A percentile compares a stretch with the other conserved stretches of the same genome.
These are phyloP conservation scores for Lamprologus speciosus DNA, from an alignment of 2,113 vertebrate genomes.

Conservation along the genomic window DNA sequence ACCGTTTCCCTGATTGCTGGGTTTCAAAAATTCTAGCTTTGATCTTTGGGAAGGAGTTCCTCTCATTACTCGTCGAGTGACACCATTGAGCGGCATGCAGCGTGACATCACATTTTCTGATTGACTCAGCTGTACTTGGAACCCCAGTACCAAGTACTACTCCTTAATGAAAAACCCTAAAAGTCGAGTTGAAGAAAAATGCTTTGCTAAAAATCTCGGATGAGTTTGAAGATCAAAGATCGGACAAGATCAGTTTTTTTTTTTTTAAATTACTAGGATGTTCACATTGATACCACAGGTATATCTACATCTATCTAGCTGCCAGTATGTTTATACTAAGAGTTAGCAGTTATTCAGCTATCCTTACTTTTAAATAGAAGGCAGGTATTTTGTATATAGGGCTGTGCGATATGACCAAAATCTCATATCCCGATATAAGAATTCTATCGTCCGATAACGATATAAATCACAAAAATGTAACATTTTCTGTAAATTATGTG, in stretches of 20 bases:
- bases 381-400: background rate
- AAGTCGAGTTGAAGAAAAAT: background rate
- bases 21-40: background rate
- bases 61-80: background rate
- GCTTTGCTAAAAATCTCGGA: background rate
- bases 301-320: background rate
- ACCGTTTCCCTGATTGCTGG: background rate
- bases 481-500: too few relatives aligned
- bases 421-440: too few relatives aligned
- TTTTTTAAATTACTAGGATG: background rate
- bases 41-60: background rate
- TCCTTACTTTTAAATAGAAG: background rate
- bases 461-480: too few relatives aligned
- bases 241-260: accelerated
- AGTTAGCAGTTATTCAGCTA: background rate
- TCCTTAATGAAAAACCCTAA: background rate
- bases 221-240: background rate
- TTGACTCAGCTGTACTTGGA: background rate
- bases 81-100: background rate
- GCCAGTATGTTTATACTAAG: background rate
- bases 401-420: too few relatives aligned
- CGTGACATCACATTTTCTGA: background rate
- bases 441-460: too few relatives aligned
- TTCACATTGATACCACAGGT: background rate
- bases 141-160: background rate